phyloP scores from a whole-genome alignment of 2,113 vertebrate species.

The Hirundichthys speculiger region DNA sequence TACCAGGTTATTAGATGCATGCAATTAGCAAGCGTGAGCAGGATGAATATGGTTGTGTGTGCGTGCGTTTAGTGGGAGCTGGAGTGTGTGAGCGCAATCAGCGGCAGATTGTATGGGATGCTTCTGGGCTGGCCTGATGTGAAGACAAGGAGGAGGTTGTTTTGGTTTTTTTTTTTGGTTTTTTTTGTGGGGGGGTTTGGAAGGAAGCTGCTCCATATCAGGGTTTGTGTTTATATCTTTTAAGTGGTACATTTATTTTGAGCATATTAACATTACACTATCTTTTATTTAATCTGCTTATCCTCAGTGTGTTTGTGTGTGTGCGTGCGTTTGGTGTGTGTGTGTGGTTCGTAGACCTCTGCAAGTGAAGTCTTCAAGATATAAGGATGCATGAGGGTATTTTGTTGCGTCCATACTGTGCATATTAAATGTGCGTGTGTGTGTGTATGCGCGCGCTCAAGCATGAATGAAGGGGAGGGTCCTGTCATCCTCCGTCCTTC shows the following conservation, averaged over 20 bases:
- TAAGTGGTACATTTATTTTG: conserved; percentile 7
- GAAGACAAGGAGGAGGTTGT: conserved; percentile 16
- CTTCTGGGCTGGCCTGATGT: conserved; percentile 58
- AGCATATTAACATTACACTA: too few relatives aligned
- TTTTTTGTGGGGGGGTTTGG: background rate
- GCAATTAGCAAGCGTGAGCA: conserved; percentile 61
- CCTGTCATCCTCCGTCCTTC: conserved; percentile 52
- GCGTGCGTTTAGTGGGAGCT: conserved; percentile 17
- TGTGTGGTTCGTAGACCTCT: conserved; percentile 1
- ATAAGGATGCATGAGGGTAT: background rate
- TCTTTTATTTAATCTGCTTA: conserved; percentile 3
- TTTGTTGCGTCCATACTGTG: conserved; percentile 26
- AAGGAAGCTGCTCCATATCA: conserved; percentile 11
- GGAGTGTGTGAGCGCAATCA: conserved; percentile 54
- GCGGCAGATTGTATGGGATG: conserved; percentile 62
- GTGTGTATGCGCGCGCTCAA: conserved; percentile 8
- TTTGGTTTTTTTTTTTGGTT: background rate
- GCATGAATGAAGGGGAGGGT: conserved; percentile 30
- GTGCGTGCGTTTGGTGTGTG: conserved; percentile 1
- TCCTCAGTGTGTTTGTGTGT: background rate
- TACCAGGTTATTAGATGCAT: conserved; percentile 66
- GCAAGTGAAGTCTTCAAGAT: conserved; percentile 1
- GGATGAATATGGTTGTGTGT: conserved; percentile 60
- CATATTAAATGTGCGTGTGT: conserved; percentile 31
- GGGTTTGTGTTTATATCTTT: conserved; percentile 8